These are phyloP conservation scores for Eupithecia dodoneata DNA, from an alignment of 2,888 invertebrate species.

Conservation along the genomic window DNA sequence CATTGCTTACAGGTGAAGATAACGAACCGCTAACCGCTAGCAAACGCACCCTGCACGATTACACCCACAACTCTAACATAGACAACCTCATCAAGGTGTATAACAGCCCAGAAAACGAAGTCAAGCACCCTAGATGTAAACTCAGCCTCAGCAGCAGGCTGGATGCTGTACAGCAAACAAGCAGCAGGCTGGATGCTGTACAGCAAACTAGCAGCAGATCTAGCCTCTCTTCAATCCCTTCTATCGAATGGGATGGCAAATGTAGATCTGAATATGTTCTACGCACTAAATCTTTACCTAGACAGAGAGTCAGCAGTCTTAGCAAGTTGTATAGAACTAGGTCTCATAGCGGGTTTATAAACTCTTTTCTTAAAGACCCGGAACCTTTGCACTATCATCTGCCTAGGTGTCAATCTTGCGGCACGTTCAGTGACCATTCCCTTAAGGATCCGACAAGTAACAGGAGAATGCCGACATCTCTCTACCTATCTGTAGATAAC, in stretches of 20 bases:
- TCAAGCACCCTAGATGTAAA: conserved; percentile 69
- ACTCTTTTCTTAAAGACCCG: conserved; percentile 69
- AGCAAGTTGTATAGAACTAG: conserved; percentile 66
- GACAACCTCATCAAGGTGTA: conserved; percentile 62
- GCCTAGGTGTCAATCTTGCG: conserved; percentile 68
- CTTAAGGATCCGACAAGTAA: conserved; percentile 54
- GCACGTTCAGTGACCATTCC: conserved; percentile 56
- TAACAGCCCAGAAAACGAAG: conserved; percentile 48
- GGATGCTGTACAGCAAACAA: conserved; percentile 52
- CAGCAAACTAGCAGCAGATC: conserved; percentile 65
- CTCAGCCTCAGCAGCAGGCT: conserved; percentile 59
- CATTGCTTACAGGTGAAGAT: conserved; percentile 61
- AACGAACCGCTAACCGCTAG: conserved; percentile 52
- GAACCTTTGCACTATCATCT: conserved; percentile 75
- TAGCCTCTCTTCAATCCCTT: conserved; percentile 71
- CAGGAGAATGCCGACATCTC: conserved; percentile 42
- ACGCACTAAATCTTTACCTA: conserved; percentile 65
- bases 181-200: conserved; percentile 57
- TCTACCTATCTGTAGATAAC: conserved; percentile 66
- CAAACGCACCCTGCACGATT: conserved; percentile 64
- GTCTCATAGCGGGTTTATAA: conserved; percentile 75
- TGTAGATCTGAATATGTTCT: conserved; percentile 60
- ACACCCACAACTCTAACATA: conserved; percentile 66
- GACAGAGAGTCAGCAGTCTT: conserved; percentile 44
- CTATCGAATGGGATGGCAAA: conserved; percentile 71